phyloP scores from a whole-genome alignment of 2,797 vertebrate species.

The Fundulus diaphanus region DNA sequence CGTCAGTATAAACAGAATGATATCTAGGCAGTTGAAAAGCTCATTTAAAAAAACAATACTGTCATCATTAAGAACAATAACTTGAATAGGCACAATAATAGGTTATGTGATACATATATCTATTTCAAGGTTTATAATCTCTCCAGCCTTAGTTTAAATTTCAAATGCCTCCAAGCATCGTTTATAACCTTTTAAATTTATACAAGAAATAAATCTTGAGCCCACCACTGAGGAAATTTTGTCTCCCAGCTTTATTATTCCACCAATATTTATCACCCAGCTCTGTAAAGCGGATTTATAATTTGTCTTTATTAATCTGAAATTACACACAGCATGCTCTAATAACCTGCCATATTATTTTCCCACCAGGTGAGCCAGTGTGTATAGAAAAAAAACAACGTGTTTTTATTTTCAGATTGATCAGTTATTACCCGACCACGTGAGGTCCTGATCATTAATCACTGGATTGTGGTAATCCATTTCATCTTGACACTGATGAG shows the following conservation, averaged over 20 bases:
- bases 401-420: not conserved
- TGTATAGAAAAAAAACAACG: not conserved
- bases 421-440: not conserved
- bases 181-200: not conserved
- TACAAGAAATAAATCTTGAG: not conserved
- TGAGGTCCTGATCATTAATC: slow-evolving; percentile 1
- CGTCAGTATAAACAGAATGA: not conserved
- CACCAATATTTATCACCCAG: not conserved
- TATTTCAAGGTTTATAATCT: not conserved
- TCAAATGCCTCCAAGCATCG: not conserved
- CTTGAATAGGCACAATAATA: not conserved
- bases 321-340: not conserved
- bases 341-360: not conserved
- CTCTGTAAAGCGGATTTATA: not conserved
- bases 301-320: slow-evolving; percentile 12
- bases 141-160: no score
- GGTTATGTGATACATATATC: not conserved
- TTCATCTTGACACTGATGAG: not conserved
- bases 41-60: not conserved
- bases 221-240: not conserved
- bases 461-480: not conserved
- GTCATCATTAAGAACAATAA: not conserved
- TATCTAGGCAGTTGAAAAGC: not conserved
- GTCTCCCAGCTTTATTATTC: not conserved
- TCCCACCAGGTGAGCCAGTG: not conserved